These are phyloP conservation scores for Melopsittacus undulatus DNA, from an alignment of 2,797 vertebrate genomes.

Conservation along the genomic window DNA sequence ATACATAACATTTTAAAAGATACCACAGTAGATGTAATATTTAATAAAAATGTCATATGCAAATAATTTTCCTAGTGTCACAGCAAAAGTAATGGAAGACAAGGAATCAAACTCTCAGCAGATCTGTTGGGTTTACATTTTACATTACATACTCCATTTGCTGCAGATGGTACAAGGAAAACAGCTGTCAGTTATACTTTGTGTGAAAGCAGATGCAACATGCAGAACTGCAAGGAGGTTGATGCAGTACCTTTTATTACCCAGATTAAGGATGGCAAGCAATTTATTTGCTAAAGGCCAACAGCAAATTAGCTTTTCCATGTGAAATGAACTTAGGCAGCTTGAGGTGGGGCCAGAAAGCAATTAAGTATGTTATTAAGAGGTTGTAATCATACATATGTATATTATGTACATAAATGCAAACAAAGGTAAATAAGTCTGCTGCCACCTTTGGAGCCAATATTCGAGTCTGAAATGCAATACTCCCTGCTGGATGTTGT, in stretches of 20 bases:
- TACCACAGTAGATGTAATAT: background rate
- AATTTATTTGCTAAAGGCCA: slow-evolving; percentile 30
- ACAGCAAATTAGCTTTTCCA: slow-evolving; percentile 14
- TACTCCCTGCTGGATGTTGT: background rate
- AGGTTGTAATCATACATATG: slow-evolving; percentile 10
- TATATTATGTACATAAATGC: background rate
- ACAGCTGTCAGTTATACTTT: slow-evolving; percentile 18
- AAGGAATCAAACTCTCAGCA: background rate
- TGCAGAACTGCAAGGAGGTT: background rate
- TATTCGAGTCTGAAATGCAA: slow-evolving; percentile 23
- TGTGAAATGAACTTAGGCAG: slow-evolving; percentile 33
- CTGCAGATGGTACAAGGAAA: slow-evolving; percentile 8
- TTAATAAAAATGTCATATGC: background rate
- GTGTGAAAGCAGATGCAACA: background rate
- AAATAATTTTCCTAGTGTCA: slow-evolving; percentile 21
- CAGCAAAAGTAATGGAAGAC: background rate
- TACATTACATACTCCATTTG: background rate
- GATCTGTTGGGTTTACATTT: slow-evolving; percentile 8
- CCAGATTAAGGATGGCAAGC: slow-evolving; percentile 9
- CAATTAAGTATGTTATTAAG: background rate
- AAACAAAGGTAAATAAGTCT: slow-evolving; percentile 12
- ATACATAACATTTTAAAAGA: background rate
- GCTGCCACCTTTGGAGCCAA: background rate
- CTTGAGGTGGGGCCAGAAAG: slow-evolving; percentile 19
- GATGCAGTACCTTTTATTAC: slow-evolving; percentile 30